Evolutionary conservation across 2,113 vertebrate genomes (phyloP).

Genomic region (Mohoua ochrocephala): DNA sequence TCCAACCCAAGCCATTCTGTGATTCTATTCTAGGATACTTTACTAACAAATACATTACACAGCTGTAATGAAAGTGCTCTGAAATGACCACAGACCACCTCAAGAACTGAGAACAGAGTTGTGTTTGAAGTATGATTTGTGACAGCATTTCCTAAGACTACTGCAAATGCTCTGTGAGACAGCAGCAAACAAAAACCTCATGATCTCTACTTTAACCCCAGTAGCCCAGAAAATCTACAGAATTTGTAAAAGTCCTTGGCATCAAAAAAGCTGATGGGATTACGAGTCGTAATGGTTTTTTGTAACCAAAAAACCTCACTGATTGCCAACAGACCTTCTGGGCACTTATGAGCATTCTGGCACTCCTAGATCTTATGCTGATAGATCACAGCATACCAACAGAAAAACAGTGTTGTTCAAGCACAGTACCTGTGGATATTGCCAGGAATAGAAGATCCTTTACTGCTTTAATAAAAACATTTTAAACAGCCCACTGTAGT

Average conservation of each 20-base stretch:
- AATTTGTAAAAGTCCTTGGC: background rate
- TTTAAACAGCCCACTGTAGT: background rate
- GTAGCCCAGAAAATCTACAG: background rate
- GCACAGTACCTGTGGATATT: background rate
- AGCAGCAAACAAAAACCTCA: background rate
- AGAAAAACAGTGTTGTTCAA: background rate
- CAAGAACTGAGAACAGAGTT: background rate
- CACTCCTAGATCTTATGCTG: background rate
- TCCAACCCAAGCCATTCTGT: background rate
- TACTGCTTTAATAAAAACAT: background rate
- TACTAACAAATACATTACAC: background rate
- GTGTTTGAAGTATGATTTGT: background rate
- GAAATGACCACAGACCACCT: background rate
- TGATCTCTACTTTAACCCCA: background rate
- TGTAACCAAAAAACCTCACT: background rate
- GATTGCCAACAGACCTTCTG: background rate
- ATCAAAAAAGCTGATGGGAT: background rate
- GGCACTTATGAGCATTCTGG: background rate
- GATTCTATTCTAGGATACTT: background rate
- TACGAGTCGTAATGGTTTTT: background rate
- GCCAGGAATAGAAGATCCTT: background rate
- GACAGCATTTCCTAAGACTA: background rate
- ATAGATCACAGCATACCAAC: background rate
- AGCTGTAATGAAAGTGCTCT: background rate
- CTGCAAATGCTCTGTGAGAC: background rate